Evolutionary conservation across 2,797 vertebrate genomes (phyloP).

Genomic region (Galaxias olidus): DNA sequence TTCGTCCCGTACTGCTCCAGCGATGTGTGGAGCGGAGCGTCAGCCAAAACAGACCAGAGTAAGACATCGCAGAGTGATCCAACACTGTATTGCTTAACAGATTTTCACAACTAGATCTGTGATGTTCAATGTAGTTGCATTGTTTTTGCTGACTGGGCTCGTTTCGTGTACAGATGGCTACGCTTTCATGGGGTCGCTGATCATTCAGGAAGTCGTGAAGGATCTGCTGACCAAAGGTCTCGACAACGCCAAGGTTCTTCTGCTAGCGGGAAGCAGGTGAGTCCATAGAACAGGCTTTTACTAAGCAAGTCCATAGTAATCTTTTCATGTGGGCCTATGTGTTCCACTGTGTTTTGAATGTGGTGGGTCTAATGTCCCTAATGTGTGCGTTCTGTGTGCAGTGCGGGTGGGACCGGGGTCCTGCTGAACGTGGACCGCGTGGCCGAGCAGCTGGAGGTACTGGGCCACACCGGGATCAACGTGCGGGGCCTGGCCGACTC

Average conservation of each 20-base stretch:
- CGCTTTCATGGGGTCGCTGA: slow-evolving; percentile 95
- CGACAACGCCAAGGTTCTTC: slow-evolving; percentile 88
- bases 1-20: slow-evolving; percentile 98
- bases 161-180: slow-evolving; percentile 79
- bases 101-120: too few relatives aligned
- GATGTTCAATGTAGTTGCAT: not conserved
- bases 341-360: not conserved
- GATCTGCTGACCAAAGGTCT: slow-evolving; percentile 90
- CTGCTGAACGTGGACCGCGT: slow-evolving; percentile 94
- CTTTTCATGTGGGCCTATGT: not conserved
- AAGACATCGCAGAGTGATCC: slow-evolving; percentile 56
- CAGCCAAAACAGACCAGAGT: slow-evolving; percentile 91
- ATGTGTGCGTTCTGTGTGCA: slow-evolving; percentile 46
- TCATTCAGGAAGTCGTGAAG: slow-evolving; percentile 93
- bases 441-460: slow-evolving; percentile 86
- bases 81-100: not conserved
- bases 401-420: slow-evolving; percentile 94
- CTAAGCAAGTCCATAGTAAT: not conserved
- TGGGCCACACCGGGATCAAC: slow-evolving; percentile 87
- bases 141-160: slow-evolving; percentile 5
- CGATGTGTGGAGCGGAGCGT: slow-evolving; percentile 94
- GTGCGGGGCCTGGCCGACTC: slow-evolving; percentile 94
- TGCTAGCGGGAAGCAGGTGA: slow-evolving; percentile 95
- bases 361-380: too few relatives aligned
- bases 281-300: slow-evolving; percentile 17